Conservation (phyloP, 2,888 invertebrate genomes). For the Eupithecia dodoneata region DNA sequence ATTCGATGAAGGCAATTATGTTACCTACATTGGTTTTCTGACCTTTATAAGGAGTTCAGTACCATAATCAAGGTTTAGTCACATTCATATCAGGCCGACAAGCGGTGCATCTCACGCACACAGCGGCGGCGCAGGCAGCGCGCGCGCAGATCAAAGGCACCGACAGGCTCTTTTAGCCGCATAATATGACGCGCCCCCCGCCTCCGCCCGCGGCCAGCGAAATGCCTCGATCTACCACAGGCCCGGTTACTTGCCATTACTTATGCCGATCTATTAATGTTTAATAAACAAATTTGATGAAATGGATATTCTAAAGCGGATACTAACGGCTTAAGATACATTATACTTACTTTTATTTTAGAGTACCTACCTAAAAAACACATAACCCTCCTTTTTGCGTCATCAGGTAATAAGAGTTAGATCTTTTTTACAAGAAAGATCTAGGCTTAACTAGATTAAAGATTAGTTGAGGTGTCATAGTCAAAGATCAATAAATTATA, state of each 20-base stretch:
- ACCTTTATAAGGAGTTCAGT: constrained; percentile 80
- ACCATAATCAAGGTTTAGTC: constrained; percentile 84
- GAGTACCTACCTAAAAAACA: not conserved
- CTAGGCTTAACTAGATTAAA: not conserved
- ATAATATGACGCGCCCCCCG: constrained; percentile 82
- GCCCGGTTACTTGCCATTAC: constrained; percentile 81
- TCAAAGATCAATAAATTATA: not conserved
- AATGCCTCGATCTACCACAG: constrained; percentile 73
- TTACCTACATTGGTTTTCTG: constrained; percentile 69
- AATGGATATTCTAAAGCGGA: not conserved
- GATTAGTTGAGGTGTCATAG: not conserved
- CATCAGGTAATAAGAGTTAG: not conserved
- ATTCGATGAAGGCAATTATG: constrained; percentile 59
- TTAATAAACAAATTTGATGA: constrained; percentile 66
- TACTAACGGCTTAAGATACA: not conserved
- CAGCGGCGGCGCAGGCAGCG: constrained; percentile 58
- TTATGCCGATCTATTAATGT: constrained; percentile 80
- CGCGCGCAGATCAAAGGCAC: constrained; percentile 80
- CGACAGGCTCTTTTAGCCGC: constrained; percentile 84
- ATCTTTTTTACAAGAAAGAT: not conserved
- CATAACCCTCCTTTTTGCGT: not conserved
- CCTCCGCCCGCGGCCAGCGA: constrained; percentile 73
- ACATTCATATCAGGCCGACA: constrained; percentile 82
- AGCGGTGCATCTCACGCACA: constrained; percentile 74
- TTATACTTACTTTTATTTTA: not conserved